These are phyloP conservation scores for Geophilus truncorum DNA, from an alignment of 2,888 invertebrate species.

Conservation along the genomic window DNA sequence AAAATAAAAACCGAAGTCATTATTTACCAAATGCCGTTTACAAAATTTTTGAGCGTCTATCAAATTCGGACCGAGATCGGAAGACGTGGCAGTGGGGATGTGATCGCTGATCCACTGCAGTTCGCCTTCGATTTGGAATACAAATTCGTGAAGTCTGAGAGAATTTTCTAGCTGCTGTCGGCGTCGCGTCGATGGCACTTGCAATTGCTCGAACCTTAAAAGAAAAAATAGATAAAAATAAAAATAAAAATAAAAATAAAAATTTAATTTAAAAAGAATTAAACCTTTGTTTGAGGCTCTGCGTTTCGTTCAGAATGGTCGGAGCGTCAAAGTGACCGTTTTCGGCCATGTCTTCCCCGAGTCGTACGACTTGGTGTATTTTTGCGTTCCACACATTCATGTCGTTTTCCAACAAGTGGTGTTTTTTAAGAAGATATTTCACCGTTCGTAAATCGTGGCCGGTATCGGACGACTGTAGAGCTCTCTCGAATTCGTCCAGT, in stretches of 20 bases:
- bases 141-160: constrained; percentile 81
- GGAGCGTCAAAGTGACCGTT: constrained; percentile 92
- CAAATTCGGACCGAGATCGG: constrained; percentile 69
- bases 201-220: constrained; percentile 61
- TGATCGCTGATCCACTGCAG: constrained; percentile 94
- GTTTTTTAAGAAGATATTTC: constrained; percentile 81
- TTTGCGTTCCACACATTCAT: constrained; percentile 75
- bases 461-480: constrained; percentile 69
- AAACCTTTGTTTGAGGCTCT: constrained; percentile 63
- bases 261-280: constrained; percentile 10
- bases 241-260: not conserved
- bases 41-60: constrained; percentile 85
- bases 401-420: constrained; percentile 80
- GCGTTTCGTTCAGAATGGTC: constrained; percentile 72
- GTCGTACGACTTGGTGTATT: constrained; percentile 67
- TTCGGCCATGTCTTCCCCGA: constrained; percentile 79
- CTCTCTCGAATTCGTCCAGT: constrained; percentile 74
- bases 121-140: constrained; percentile 86
- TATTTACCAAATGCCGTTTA: constrained; percentile 70
- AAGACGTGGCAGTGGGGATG: constrained; percentile 68
- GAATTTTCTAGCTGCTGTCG: constrained; percentile 77
- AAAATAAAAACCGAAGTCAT: constrained; percentile 39
- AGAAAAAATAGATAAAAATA: constrained; percentile 28
- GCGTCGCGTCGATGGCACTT: constrained; percentile 65
- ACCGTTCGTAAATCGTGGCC: constrained; percentile 87